A percentile compares a stretch with the other conserved stretches of the same genome.
Conservation (phyloP, 2,797 vertebrate genomes). For the Tragelaphus oryx region DNA sequence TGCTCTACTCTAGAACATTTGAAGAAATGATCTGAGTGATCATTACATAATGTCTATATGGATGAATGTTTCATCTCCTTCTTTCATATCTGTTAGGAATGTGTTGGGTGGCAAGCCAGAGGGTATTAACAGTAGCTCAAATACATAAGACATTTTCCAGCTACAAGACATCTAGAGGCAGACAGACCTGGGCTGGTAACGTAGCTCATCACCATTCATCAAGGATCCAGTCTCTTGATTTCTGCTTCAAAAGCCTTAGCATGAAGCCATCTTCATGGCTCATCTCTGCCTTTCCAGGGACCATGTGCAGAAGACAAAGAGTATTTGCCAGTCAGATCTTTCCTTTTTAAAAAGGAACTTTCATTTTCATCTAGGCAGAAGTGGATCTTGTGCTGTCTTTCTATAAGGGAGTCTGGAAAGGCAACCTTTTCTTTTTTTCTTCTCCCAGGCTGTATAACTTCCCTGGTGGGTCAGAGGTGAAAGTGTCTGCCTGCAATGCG, state of each 20-base stretch:
- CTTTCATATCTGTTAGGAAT: not conserved
- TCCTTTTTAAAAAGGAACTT: not conserved
- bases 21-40: not conserved
- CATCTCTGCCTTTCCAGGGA: not conserved
- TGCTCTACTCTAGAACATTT: not conserved
- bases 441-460: not conserved
- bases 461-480: not conserved
- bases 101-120: not conserved
- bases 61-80: not conserved
- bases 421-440: not conserved
- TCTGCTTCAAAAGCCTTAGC: not conserved
- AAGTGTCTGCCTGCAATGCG: not conserved
- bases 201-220: too few relatives aligned
- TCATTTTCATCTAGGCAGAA: not conserved
- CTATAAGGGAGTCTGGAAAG: not conserved
- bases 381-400: not conserved
- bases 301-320: not conserved
- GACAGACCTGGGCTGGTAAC: not conserved
- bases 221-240: not conserved
- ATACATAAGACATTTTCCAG: not conserved
- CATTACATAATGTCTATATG: not conserved
- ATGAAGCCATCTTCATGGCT: not conserved
- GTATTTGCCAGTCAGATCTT: not conserved
- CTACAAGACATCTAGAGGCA: not conserved
- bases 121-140: not conserved